phyloP scores from a whole-genome alignment of 1,140 invertebrate species.

The Meloidogyne floridensis region DNA sequence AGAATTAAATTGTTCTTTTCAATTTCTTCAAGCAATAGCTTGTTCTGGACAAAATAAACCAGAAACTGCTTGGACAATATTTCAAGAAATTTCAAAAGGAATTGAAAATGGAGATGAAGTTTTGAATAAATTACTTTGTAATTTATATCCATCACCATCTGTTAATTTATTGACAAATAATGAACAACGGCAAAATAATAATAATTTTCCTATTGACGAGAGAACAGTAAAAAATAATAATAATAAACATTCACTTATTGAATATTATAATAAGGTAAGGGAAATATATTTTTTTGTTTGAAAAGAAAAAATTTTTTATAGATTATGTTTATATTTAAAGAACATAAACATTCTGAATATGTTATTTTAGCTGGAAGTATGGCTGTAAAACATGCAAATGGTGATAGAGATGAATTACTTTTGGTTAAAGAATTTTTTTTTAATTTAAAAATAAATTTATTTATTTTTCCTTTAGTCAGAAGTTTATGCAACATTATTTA shows the following conservation, averaged over 20 bases:
- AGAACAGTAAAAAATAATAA: not conserved
- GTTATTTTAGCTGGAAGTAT: conserved; percentile 39
- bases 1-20: conserved; percentile 38
- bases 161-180: not conserved
- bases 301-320: not conserved
- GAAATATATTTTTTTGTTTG: not conserved
- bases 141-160: conserved; percentile 20
- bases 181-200: not conserved
- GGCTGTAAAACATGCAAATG: conserved; percentile 33
- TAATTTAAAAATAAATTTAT: not conserved
- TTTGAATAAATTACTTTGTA: conserved; percentile 21
- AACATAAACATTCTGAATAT: conserved; percentile 40
- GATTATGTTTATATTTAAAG: conserved; percentile 47
- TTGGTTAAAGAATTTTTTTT: not conserved
- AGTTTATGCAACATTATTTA: conserved; percentile 50
- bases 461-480: conserved; percentile 11
- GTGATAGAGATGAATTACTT: not conserved
- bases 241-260: conserved; percentile 28
- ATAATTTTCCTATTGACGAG: not conserved
- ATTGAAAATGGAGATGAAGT: conserved; percentile 19
- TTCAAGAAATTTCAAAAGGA: conserved; percentile 20
- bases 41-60: conserved; percentile 38
- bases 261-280: conserved; percentile 36
- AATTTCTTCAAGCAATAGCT: conserved; percentile 48
- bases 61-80: conserved; percentile 33